These are phyloP conservation scores for Drosophila nebulosa DNA, from an alignment of 1,140 invertebrate species.

Conservation along the genomic window DNA sequence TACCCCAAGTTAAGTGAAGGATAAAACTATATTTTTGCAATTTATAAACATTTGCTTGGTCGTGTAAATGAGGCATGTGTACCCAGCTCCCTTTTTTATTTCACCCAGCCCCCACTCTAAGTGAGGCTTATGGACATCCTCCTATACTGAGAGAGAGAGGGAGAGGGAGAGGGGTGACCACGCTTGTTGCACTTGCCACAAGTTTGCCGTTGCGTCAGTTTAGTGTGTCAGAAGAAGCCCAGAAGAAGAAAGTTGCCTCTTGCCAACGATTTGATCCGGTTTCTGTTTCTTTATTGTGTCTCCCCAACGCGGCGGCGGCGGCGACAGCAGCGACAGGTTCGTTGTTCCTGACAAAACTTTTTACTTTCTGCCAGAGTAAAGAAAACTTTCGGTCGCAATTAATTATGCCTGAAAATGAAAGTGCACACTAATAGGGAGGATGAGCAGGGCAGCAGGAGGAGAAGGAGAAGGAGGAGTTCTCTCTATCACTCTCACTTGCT, in stretches of 20 bases:
- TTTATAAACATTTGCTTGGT: constrained; percentile 6
- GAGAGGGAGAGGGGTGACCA: constrained; percentile 6
- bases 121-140: constrained; percentile 49
- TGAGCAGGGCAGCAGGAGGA: constrained; percentile 35
- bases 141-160: neutral
- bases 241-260: constrained; percentile 66
- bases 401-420: constrained; percentile 79
- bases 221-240: constrained; percentile 71
- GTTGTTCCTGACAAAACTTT: constrained; percentile 45
- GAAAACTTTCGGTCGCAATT: constrained; percentile 77
- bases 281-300: constrained; percentile 22
- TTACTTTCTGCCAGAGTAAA: constrained; percentile 66
- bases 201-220: constrained; percentile 68
- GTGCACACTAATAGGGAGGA: constrained; percentile 33
- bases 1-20: neutral
- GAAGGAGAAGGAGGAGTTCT: neutral
- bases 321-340: constrained; percentile 50
- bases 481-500: constrained; percentile 33
- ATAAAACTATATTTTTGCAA: neutral
- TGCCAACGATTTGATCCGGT: constrained; percentile 59
- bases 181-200: constrained; percentile 67
- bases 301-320: no score
- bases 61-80: constrained; percentile 60
- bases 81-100: constrained; percentile 14
- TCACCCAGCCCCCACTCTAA: neutral